These are phyloP conservation scores for Tokudaia muenninki DNA, from an alignment of 2,797 vertebrate genomes.

Conservation along the genomic window DNA sequence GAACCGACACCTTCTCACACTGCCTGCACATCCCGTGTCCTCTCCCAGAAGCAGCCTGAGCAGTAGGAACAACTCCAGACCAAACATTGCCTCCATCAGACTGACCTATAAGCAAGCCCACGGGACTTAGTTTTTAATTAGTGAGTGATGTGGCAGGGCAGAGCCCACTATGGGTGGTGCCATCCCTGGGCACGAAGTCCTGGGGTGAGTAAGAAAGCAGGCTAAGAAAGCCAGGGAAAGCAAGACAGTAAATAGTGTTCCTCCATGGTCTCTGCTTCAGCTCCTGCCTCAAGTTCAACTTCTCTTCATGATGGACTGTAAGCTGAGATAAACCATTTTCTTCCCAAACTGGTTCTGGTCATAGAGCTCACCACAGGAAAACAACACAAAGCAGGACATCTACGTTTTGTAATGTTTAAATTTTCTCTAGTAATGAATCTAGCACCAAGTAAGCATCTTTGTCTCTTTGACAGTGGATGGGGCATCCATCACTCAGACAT, in stretches of 20 bases:
- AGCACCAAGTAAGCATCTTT: background rate
- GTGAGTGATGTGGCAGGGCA: background rate
- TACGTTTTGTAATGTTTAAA: background rate
- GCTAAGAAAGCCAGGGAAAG: background rate
- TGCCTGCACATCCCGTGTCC: background rate
- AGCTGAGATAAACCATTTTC: background rate
- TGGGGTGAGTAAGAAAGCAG: too few species aligned
- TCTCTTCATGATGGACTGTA: background rate
- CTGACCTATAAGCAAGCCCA: background rate
- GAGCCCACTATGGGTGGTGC: background rate
- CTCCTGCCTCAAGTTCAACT: background rate
- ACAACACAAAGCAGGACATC: background rate
- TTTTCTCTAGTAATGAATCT: background rate
- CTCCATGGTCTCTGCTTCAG: background rate
- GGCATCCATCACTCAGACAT: background rate
- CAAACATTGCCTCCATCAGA: background rate
- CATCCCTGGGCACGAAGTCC: background rate
- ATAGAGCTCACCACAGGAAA: background rate
- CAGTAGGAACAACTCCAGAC: background rate
- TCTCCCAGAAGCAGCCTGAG: background rate
- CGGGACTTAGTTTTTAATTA: background rate
- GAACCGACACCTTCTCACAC: background rate
- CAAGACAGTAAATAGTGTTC: background rate
- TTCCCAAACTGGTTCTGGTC: background rate
- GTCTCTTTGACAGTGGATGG: background rate